phyloP scores from a whole-genome alignment of 2,797 vertebrate genomes.

The Crocidura indochinensis region DNA sequence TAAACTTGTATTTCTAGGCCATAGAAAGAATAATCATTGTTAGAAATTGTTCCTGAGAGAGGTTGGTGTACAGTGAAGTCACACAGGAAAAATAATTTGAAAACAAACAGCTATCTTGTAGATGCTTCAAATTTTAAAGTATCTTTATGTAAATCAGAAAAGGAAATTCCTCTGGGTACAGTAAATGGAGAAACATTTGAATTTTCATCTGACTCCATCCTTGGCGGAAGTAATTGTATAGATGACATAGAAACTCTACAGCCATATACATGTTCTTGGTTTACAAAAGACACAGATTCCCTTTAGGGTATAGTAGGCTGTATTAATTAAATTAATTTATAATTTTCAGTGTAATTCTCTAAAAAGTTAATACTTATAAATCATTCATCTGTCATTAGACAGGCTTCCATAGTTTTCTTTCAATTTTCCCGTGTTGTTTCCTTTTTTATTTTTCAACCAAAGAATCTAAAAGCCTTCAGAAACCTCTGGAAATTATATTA shows the following conservation, averaged over 20 bases:
- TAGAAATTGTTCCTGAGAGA: too few species aligned
- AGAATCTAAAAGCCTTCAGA: background rate
- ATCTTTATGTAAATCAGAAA: too few species aligned
- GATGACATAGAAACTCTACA: background rate
- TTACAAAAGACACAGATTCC: background rate
- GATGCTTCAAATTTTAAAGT: too few species aligned
- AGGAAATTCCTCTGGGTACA: too few species aligned
- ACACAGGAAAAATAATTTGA: too few species aligned
- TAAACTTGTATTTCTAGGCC: too few species aligned
- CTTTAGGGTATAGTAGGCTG: background rate
- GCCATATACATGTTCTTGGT: background rate
- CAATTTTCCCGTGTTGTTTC: background rate
- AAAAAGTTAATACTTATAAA: constrained; percentile 33
- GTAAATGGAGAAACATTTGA: too few species aligned
- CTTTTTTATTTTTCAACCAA: constrained; percentile 46
- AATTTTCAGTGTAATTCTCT: constrained; percentile 32
- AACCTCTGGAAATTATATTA: constrained; percentile 22
- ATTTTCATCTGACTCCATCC: background rate
- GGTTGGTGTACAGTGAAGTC: too few species aligned
- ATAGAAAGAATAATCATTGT: too few species aligned
- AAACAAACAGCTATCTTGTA: too few species aligned
- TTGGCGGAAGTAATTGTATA: background rate
- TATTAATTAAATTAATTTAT: background rate
- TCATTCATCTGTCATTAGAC: background rate
- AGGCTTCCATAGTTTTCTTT: constrained; percentile 1